Base-by-base conservation (phyloP, 2,113 vertebrate species). In the Notarius quadriscutis region DNA sequence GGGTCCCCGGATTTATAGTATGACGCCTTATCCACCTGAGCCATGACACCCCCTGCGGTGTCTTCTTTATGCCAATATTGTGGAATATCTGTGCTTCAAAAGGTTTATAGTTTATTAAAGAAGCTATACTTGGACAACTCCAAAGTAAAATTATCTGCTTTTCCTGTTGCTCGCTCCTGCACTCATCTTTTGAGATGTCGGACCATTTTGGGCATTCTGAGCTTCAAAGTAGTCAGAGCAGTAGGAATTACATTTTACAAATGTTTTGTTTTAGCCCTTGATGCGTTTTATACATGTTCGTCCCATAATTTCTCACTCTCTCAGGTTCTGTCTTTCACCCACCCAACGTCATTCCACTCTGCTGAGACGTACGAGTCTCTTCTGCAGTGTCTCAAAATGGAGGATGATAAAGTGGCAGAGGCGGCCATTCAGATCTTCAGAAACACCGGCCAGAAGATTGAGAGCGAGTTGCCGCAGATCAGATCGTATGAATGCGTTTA, bases 381-480 rank as follows among this genome's bases (percentile, higher is more conserved):
- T 81, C 96, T 99, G 87, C 98, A 99, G 95, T 99, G 98, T 96
- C 96, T 99, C 92, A 98, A 98, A 94, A 99, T 99, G 98, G 98
- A 99, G 93, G 98, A 99, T 67, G 98, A 99, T 92, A 99, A 99
- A 88, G 98, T 99, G 92, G 98, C 98, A 0, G 98, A 99, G 92
- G 98, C 98, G 87, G 98, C 98, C 84, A 99, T 99, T 90, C 98
- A 99, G 92, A 99, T 99, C 92, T 99, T 99, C 94, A 97, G 98
- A 91, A 99, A 99, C 92, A 99, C 98, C 1, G 98, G 98, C 82
- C 98, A 99, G 94, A 99, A 97, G 95, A 99, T 99, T 77, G 98
- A 99, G 94, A 97, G 97, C 1, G 98, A 99, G 88, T 95, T 99
- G 87, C 97, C 96, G 87, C 98, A 99, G 91, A 99, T 99, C 91